Evolutionary conservation across 2,797 vertebrate genomes (phyloP).

Genomic region (Gallirallus australis): DNA sequence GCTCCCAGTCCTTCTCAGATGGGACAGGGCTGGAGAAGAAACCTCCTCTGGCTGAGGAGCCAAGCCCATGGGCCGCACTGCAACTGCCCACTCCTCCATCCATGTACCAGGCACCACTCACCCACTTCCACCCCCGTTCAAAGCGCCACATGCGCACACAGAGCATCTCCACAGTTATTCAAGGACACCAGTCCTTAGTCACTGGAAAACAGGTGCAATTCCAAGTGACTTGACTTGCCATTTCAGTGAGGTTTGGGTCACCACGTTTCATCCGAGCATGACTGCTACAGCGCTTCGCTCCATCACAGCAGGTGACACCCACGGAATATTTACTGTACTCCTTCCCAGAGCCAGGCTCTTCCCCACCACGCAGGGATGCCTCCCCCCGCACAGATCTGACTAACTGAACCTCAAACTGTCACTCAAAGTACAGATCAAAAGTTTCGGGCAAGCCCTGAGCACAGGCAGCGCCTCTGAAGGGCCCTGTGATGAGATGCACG

Average conservation of each 20-base stretch:
- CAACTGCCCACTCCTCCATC: not conserved
- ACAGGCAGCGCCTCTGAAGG: not conserved
- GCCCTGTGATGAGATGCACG: not conserved
- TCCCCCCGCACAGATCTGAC: not conserved
- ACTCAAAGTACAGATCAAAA: conserved; percentile 11
- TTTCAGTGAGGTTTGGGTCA: not conserved
- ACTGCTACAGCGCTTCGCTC: rapidly evolving
- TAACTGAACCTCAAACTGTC: not conserved
- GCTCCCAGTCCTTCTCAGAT: not conserved
- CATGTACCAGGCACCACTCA: rapidly evolving
- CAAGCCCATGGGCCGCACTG: rapidly evolving
- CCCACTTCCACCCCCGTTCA: rapidly evolving
- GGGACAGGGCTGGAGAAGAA: not conserved
- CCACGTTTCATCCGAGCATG: rapidly evolving
- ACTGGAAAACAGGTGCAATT: not conserved
- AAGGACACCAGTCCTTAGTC: not conserved
- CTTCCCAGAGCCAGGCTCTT: not conserved
- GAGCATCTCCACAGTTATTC: not conserved
- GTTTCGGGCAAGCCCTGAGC: not conserved
- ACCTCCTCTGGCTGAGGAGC: not conserved
- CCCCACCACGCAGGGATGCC: no score
- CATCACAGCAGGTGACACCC: rapidly evolving
- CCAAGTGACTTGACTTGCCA: not conserved
- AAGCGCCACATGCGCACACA: not conserved
- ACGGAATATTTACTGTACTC: not conserved